These are phyloP conservation scores for Suillia variegata DNA, from an alignment of 2,888 invertebrate species.

Conservation along the genomic window DNA sequence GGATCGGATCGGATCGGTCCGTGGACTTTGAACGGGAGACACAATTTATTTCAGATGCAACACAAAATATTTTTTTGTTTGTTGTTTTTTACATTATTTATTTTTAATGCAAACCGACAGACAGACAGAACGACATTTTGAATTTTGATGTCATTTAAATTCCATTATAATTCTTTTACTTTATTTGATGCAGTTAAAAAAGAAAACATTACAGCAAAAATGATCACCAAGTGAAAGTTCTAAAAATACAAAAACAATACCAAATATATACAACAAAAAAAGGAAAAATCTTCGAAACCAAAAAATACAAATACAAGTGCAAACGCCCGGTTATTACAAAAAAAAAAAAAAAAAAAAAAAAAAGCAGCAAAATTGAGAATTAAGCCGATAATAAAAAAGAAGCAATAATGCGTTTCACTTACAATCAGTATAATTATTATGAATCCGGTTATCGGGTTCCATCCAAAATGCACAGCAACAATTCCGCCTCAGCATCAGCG, in stretches of 20 bases:
- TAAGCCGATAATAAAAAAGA: constrained; percentile 17
- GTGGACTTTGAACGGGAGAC: constrained; percentile 8
- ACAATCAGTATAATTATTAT: constrained; percentile 59
- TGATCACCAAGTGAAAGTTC: constrained; percentile 13
- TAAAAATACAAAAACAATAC: constrained; percentile 12
- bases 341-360: constrained; percentile 14
- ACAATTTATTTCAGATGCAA: neutral
- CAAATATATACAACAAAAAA: constrained; percentile 6
- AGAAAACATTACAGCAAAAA: constrained; percentile 21
- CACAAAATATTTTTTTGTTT: no score
- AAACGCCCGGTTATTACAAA: no score
- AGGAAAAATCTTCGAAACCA: constrained; percentile 11
- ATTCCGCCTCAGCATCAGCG: constrained; percentile 31
- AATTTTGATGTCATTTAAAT: neutral
- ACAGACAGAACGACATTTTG: no score
- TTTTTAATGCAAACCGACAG: no score
- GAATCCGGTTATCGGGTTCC: constrained; percentile 59
- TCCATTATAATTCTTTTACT: neutral
- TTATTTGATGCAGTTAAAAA: constrained; percentile 8
- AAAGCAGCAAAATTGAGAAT: constrained; percentile 17
- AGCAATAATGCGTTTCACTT: constrained; percentile 58
- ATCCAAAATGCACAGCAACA: constrained; percentile 51
- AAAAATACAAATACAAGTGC: neutral
- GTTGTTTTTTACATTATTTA: neutral
- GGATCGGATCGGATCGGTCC: no score